Conservation (phyloP, 1,140 invertebrate species). For the Drosophila navojoa region DNA sequence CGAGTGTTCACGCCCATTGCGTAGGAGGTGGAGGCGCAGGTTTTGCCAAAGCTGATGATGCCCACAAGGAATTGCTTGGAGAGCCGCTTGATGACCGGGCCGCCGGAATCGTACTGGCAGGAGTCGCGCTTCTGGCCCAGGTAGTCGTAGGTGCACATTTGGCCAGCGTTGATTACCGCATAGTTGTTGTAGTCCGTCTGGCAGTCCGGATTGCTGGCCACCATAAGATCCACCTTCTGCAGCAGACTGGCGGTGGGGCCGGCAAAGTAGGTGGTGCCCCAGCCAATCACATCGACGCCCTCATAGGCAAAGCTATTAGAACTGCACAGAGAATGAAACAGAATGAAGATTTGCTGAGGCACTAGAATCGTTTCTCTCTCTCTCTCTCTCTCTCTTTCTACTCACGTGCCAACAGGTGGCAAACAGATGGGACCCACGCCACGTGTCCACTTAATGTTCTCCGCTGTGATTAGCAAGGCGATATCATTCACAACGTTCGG, state of each 20-base stretch:
- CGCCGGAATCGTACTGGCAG: conserved; percentile 80
- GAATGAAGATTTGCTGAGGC: not conserved
- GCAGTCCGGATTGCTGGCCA: conserved; percentile 59
- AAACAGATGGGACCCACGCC: conserved; percentile 79
- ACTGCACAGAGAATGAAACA: conserved; percentile 5
- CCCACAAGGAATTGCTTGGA: conserved; percentile 84
- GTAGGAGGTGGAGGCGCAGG: conserved; percentile 84
- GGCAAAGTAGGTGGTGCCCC: conserved; percentile 61
- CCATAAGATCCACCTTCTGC: conserved; percentile 66
- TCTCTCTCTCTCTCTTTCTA: not conserved
- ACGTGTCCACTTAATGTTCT: conserved; percentile 61
- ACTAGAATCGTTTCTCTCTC: rapidly evolving
- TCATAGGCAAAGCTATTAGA: conserved; percentile 52
- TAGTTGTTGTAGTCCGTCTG: conserved; percentile 50
- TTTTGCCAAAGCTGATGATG: conserved; percentile 87
- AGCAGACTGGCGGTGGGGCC: conserved; percentile 52
- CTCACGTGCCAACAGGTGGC: conserved; percentile 67
- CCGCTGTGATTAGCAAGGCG: conserved; percentile 55
- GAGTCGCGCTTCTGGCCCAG: conserved; percentile 62
- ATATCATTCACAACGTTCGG: conserved; percentile 68
- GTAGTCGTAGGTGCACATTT: conserved; percentile 77
- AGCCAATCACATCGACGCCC: conserved; percentile 69
- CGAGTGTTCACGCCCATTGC: conserved; percentile 88
- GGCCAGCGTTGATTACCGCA: conserved; percentile 42
- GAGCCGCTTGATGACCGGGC: conserved; percentile 59